Base-by-base conservation (phyloP, 1,140 invertebrate species). In the Lysiphlebus fabarum region DNA sequence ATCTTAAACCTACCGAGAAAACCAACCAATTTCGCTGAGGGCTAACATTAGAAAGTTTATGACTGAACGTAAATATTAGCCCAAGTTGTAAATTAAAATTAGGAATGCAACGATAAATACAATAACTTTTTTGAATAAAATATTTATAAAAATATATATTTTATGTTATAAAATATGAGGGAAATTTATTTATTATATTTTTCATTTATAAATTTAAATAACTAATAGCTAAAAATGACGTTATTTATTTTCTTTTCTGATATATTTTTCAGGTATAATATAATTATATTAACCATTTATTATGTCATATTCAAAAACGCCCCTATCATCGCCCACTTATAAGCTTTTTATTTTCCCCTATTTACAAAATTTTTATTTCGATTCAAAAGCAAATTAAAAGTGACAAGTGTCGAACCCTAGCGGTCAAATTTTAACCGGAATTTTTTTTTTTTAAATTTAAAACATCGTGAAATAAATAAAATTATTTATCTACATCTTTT, bases 231-330 rank as follows among this genome's bases (percentile, higher is more conserved):
- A 66, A 58, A 60, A 58, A 60, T 67, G 64, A 70, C 67, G 61
- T 70, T 60, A 56, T 33, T 67, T 41, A 58, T 62, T 69, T 67
- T 62, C 65, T 65, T 45, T 60, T 59, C 49, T 58, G 34, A 57
- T 53, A 37, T 51, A 57, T 44, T 60, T 34, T 55, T 67, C 70
- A 71, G 17, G 17, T 26, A 26, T 26, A 26, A 26, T 26, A 71
- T 69, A 71, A 66, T 67, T 56, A 66, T 68, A 67, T 66, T 70
- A 70, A 70, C 70, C 68, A 58, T 67, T 66, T 71, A 71, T 71
- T 71, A 71, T 66, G 64, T 62, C 60, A 37, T 56, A 62, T 61
- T 48, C 41, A 59, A 65, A 65, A 67, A 71, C 69, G 67, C 70
- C 70, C 62, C 67, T 69, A 65, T 71, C 70, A 71, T 71, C 70